Percentiles rank a stretch among this genome's conserved stretches.
Evolutionary conservation across 2,888 invertebrate species (phyloP).

Genomic region (Alviniconcha strummeri): DNA sequence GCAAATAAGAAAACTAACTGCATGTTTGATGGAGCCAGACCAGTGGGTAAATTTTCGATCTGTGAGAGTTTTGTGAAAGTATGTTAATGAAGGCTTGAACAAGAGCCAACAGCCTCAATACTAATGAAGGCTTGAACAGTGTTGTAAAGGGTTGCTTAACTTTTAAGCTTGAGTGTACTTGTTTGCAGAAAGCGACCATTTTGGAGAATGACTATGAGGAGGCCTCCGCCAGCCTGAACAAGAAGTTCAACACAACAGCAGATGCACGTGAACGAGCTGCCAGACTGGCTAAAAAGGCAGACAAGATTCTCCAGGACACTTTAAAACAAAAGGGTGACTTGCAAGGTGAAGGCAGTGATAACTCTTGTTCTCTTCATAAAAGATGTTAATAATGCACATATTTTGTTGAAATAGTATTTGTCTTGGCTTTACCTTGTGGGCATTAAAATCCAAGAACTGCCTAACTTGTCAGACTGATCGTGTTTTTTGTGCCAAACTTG

Average conservation of each 20-base stretch:
- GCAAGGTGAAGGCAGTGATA: slow-evolving; percentile 34
- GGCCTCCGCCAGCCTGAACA: slow-evolving; percentile 83
- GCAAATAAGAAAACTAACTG: too few relatives aligned
- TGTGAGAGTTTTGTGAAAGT: too few relatives aligned
- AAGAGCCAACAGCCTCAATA: too few relatives aligned
- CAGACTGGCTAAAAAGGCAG: slow-evolving; percentile 85
- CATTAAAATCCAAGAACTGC: too few relatives aligned
- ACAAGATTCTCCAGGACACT: slow-evolving; percentile 48
- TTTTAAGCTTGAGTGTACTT: too few relatives aligned
- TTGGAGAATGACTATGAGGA: slow-evolving; percentile 83
- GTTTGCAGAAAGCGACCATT: slow-evolving; percentile 65
- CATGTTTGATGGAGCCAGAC: too few relatives aligned
- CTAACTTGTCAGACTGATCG: too few relatives aligned
- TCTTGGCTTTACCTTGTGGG: background rate
- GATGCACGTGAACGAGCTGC: slow-evolving; percentile 88
- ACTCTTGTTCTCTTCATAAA: background rate
- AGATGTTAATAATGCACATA: background rate
- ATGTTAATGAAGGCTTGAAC: too few relatives aligned
- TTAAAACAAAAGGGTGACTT: slow-evolving; percentile 32
- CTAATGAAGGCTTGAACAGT: too few relatives aligned
- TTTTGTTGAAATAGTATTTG: background rate
- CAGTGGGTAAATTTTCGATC: too few relatives aligned
- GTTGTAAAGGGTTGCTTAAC: too few relatives aligned
- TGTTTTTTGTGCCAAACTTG: too few relatives aligned
- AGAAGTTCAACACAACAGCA: slow-evolving; percentile 83